Conservation (phyloP, 1,140 invertebrate species). For the Drosophila ercepeae region DNA sequence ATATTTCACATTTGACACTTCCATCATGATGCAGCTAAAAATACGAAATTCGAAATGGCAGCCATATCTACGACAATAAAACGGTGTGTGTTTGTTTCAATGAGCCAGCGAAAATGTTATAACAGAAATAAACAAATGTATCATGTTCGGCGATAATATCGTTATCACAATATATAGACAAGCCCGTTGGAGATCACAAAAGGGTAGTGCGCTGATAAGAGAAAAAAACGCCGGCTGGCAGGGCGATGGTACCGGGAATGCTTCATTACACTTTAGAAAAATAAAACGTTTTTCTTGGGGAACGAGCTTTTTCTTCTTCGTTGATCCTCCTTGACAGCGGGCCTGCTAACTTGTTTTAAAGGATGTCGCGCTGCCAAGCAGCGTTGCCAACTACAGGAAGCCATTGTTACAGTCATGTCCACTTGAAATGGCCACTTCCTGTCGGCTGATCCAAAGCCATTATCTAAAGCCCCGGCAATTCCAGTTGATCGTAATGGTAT, state of each 20-base stretch:
- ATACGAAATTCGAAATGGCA: constrained; percentile 1
- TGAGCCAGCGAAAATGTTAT: constrained; percentile 11
- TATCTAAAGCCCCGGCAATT: constrained; percentile 9
- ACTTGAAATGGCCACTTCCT: constrained; percentile 12
- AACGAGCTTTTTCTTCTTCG: too few species aligned
- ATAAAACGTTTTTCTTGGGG: too few species aligned
- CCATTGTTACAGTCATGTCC: not conserved
- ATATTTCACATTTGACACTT: constrained; percentile 7
- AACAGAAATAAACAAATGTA: constrained; percentile 64
- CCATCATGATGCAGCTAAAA: constrained; percentile 26
- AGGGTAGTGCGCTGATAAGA: constrained; percentile 20
- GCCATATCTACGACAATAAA: not conserved
- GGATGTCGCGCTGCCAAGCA: too few species aligned
- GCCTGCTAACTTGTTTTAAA: too few species aligned
- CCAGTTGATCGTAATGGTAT: constrained; percentile 4
- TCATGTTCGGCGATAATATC: constrained; percentile 67
- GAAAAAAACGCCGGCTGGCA: not conserved
- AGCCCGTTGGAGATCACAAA: constrained; percentile 31
- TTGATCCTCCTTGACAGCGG: too few species aligned
- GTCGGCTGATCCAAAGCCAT: constrained; percentile 6
- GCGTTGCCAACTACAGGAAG: too few species aligned
- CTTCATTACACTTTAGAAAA: not conserved
- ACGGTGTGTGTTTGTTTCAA: constrained; percentile 1
- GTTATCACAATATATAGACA: constrained; percentile 66
- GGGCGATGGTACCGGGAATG: not conserved